Percentiles rank a stretch among this genome's conserved stretches.
Conservation (phyloP, 1,140 invertebrate species). For the Oppia nitens region DNA sequence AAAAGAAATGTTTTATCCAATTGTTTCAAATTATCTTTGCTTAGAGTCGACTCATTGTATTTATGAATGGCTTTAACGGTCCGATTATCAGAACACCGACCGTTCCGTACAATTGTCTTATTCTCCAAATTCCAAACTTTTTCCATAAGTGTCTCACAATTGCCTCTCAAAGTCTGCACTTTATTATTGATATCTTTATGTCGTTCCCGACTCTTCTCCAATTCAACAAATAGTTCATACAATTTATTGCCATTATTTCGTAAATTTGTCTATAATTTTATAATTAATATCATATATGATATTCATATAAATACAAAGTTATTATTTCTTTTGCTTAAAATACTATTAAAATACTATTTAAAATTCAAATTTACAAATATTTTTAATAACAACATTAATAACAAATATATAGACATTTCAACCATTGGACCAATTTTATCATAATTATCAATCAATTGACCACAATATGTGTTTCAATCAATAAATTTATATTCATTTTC, state of each 20-base stretch:
- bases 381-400: too few species aligned
- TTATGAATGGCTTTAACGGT: conserved; percentile 7
- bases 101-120: background rate
- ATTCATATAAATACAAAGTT: too few species aligned
- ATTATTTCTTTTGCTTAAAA: too few species aligned
- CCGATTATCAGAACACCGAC: conserved; percentile 10
- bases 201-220: conserved; percentile 11
- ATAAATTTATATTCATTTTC: too few species aligned
- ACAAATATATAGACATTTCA: too few species aligned
- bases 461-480: too few species aligned
- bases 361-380: too few species aligned
- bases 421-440: too few species aligned
- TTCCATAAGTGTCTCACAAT: background rate
- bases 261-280: background rate
- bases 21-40: background rate
- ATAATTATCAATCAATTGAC: too few species aligned
- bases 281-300: background rate
- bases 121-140: conserved; percentile 7
- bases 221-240: conserved; percentile 5
- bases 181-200: background rate
- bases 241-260: background rate
- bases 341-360: too few species aligned
- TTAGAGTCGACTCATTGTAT: conserved; percentile 2
- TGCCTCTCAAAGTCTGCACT: background rate
- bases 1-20: conserved; percentile 7